Base-by-base conservation (phyloP, 2,113 vertebrate species). In the Cephalopterus ornatus region DNA sequence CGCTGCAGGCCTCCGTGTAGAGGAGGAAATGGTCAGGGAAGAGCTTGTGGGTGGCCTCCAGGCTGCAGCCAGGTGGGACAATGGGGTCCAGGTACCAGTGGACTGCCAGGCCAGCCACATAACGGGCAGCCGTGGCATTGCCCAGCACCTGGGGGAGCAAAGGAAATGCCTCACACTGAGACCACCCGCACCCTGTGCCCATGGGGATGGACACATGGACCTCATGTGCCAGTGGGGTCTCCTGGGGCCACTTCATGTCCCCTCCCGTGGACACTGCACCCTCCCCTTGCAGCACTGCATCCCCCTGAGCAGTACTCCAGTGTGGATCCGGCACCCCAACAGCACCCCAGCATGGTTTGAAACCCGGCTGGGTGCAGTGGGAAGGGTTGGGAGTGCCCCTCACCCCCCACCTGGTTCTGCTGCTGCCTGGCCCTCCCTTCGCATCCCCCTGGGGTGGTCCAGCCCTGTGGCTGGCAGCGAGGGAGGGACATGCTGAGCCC, bases 1-100 rank as follows among this genome's bases (percentile, higher is more conserved):
- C 99, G 0, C 97, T 93, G 27, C 98, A 99, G 50, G 99, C 99
- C 95, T 99, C 99, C 0, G 99, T 99, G 94, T 98, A 98, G 50
- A 99, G 99, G 71, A 99, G 97, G 94, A 98, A 99, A 81, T 98
- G 99, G 78, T 99, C 95, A 0, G 99, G 99, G 96, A 97, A 99
- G 11, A 99, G 96, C 46, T 97, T 89, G 67, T 99, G 98, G 16
- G 98, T 99, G 87, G 91, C 84, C 16, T 93, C 98, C 73, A 99
- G 97, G 49, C 98, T 99, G 50, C 98, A 59, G 63, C 67, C 92
- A 42, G 26, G 98, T 9, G 17, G 99, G 98, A 63, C 96, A 0
- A 99, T 1, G 6, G 62, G 16, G 49, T 99, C 99, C 85, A 98
- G n/a, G 97, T 99, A 99, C 99, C 99, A 99, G 96, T 99, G 99